Evolutionary conservation across 2,888 invertebrate species (phyloP).

Genomic region (Acanthosepion lycidas): DNA sequence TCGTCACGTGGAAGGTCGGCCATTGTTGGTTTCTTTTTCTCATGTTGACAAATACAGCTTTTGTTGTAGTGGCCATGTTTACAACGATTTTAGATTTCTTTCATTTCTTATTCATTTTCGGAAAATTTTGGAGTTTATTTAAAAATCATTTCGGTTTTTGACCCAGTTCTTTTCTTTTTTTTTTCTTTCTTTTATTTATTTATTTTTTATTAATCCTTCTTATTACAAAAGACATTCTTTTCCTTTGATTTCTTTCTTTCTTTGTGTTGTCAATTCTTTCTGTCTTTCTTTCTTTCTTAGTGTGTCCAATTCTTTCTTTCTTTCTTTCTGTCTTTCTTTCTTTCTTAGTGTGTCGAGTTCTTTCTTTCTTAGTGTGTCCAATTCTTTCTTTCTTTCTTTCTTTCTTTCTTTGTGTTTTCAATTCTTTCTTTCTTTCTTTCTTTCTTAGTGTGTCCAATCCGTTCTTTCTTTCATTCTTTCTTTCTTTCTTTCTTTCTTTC

Average conservation of each 20-base stretch:
- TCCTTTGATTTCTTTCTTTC: too few species aligned
- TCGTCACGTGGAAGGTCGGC: constrained; percentile 10
- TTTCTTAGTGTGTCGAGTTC: neutral
- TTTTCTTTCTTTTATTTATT: neutral
- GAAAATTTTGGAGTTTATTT: neutral
- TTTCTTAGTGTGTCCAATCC: neutral
- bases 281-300: too few species aligned
- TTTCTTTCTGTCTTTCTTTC: too few species aligned
- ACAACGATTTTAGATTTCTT: neutral
- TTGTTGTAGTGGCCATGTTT: neutral
- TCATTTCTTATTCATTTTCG: neutral
- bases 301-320: too few species aligned
- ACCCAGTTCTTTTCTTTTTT: neutral
- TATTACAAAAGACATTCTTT: too few species aligned
- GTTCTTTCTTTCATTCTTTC: too few species aligned
- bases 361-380: neutral
- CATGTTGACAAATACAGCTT: neutral
- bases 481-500: neutral
- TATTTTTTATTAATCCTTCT: too few species aligned
- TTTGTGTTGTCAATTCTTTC: too few species aligned
- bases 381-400: neutral
- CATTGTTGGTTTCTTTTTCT: neutral
- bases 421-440: neutral
- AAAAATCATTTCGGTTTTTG: neutral
- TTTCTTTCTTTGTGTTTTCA: too few species aligned